These are phyloP conservation scores for Peribatodes rhomboidaria DNA, from an alignment of 2,888 invertebrate species.

Conservation along the genomic window DNA sequence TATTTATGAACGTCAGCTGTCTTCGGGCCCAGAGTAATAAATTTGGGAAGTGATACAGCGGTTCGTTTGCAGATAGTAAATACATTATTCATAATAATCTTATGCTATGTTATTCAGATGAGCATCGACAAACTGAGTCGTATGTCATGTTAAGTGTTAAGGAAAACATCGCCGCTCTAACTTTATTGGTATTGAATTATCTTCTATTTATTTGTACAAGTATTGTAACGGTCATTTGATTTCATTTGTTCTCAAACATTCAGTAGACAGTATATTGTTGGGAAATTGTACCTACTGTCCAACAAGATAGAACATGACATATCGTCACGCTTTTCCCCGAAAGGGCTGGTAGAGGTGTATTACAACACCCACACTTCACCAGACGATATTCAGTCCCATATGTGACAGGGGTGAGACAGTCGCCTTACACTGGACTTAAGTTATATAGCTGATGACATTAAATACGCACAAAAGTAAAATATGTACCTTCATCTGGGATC, in stretches of 20 bases:
- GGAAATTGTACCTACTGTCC: too few species aligned
- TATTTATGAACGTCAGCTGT: conserved; percentile 49
- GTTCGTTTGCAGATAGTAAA: conserved; percentile 22
- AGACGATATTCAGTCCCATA: too few species aligned
- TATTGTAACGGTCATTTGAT: neutral
- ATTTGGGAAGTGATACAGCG: conserved; percentile 27
- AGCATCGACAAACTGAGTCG: conserved; percentile 23
- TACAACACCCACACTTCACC: too few species aligned
- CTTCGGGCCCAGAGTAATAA: conserved; percentile 35
- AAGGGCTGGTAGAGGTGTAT: too few species aligned
- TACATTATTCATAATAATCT: conserved; percentile 32
- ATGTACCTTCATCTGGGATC: too few species aligned
- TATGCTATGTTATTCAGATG: conserved; percentile 28
- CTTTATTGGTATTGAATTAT: conserved; percentile 5
- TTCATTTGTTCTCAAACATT: neutral
- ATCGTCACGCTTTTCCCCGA: too few species aligned
- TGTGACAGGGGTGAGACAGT: too few species aligned
- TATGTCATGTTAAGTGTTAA: conserved; percentile 19
- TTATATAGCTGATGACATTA: too few species aligned
- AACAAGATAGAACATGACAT: too few species aligned
- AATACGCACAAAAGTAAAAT: too few species aligned
- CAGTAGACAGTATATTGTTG: neutral
- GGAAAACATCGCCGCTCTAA: conserved; percentile 9
- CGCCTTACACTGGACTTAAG: too few species aligned
- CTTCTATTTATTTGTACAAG: conserved; percentile 4